A percentile compares a stretch with the other conserved stretches of the same genome.
Evolutionary conservation across 2,113 vertebrate genomes (phyloP).

Genomic region (Cynocephalus volans): DNA sequence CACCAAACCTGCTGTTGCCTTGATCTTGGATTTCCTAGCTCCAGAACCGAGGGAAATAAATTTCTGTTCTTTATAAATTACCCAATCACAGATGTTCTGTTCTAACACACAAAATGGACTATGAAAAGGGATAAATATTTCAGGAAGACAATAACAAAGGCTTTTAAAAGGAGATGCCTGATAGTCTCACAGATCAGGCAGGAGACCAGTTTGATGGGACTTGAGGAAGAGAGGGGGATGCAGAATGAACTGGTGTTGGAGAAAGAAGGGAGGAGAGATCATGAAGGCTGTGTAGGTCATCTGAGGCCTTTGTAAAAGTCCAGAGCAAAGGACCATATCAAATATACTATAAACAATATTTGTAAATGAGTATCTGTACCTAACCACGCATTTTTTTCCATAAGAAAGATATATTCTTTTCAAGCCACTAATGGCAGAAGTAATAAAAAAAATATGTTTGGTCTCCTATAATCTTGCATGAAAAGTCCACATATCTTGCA

Average conservation of each 20-base stretch:
- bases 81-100: background rate
- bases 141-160: background rate
- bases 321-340: background rate
- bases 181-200: fast-evolving
- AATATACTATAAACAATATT: background rate
- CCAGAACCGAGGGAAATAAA: background rate
- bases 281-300: background rate
- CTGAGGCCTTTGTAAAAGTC: background rate
- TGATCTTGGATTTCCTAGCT: background rate
- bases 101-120: background rate
- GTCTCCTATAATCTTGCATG: background rate
- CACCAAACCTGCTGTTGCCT: too few relatives aligned
- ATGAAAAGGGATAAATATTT: background rate
- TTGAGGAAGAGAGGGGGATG: background rate
- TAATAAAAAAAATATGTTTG: background rate
- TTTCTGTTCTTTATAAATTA: background rate
- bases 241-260: background rate
- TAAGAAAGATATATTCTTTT: background rate
- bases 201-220: background rate
- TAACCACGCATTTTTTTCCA: background rate
- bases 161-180: background rate
- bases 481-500: background rate
- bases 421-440: background rate
- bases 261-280: background rate
- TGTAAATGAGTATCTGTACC: background rate